These are phyloP conservation scores for Megalops cyprinoides DNA, from an alignment of 2,797 vertebrate genomes.

Conservation along the genomic window DNA sequence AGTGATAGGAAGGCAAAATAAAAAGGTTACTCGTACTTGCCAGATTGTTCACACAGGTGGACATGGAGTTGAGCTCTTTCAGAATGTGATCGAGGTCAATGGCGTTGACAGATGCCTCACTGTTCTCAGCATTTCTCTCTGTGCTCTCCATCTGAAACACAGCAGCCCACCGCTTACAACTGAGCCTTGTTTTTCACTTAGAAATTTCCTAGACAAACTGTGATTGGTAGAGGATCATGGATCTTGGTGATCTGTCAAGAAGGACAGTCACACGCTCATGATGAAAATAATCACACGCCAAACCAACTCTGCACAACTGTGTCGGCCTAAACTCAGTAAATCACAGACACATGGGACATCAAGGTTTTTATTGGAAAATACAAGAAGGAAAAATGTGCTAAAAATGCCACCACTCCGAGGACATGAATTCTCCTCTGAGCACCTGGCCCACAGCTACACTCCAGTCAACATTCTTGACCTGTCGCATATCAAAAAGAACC, in stretches of 20 bases:
- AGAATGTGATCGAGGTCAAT: slow-evolving; percentile 60
- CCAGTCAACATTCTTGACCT: too few relatives aligned
- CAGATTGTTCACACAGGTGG: slow-evolving; percentile 59
- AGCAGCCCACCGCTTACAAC: slow-evolving; percentile 19
- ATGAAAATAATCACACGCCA: neutral
- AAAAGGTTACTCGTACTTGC: slow-evolving; percentile 58
- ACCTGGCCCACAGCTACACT: too few relatives aligned
- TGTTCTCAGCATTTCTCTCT: slow-evolving; percentile 31
- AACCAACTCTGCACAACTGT: neutral
- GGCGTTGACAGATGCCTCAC: neutral
- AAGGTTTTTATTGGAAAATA: too few relatives aligned
- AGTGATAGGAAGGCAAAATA: neutral
- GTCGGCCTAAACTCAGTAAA: neutral
- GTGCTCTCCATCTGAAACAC: slow-evolving; percentile 66
- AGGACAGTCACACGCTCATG: neutral
- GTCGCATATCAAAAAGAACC: too few relatives aligned
- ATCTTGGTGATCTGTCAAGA: too few relatives aligned
- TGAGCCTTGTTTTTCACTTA: neutral
- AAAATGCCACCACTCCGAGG: too few relatives aligned
- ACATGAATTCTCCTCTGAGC: too few relatives aligned
- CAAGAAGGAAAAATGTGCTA: too few relatives aligned
- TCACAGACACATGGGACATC: neutral
- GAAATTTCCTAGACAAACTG: too few relatives aligned
- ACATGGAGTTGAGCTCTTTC: slow-evolving; percentile 62
- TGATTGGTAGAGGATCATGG: too few relatives aligned